Evolutionary conservation across 2,888 invertebrate genomes (phyloP).

Genomic region (Dorcus hopei): DNA sequence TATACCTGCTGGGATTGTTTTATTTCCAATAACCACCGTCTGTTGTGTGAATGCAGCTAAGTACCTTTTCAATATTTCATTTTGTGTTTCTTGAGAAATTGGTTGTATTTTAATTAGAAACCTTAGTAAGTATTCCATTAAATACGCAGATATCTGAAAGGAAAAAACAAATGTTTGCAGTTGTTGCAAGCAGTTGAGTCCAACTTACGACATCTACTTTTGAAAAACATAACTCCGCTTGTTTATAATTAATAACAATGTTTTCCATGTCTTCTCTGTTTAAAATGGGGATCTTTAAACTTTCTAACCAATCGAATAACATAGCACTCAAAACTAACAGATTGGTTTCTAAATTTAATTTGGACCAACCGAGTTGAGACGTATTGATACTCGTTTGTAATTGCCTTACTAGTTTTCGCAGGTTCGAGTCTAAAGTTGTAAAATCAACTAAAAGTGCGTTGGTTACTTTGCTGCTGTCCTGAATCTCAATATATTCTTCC

Average conservation of each 20-base stretch:
- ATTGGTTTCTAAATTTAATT: slow-evolving; percentile 63
- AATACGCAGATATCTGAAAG: slow-evolving; percentile 62
- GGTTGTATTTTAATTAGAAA: slow-evolving; percentile 67
- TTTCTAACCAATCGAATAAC: slow-evolving; percentile 75
- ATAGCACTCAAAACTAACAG: slow-evolving; percentile 61
- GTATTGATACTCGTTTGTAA: slow-evolving; percentile 65
- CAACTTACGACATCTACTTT: slow-evolving; percentile 55
- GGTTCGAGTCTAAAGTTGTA: slow-evolving; percentile 55
- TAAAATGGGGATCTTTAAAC: slow-evolving; percentile 65
- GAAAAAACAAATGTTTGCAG: slow-evolving; percentile 1
- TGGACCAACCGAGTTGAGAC: slow-evolving; percentile 62
- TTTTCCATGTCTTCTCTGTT: slow-evolving; percentile 64
- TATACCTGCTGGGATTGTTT: slow-evolving; percentile 49
- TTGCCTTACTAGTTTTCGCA: slow-evolving; percentile 53
- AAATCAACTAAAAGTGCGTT: slow-evolving; percentile 61
- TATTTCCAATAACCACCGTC: slow-evolving; percentile 51
- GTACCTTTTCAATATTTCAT: slow-evolving; percentile 61
- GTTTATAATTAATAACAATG: slow-evolving; percentile 61
- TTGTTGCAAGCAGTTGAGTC: background rate
- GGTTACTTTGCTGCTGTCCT: slow-evolving; percentile 38
- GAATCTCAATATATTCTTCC: slow-evolving; percentile 34
- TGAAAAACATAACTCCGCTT: slow-evolving; percentile 60
- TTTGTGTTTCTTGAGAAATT: slow-evolving; percentile 57
- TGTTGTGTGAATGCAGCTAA: slow-evolving; percentile 69
- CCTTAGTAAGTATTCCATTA: slow-evolving; percentile 69